phyloP scores from a whole-genome alignment of 2,888 invertebrate genomes.

The Meiosimyza decipiens region DNA sequence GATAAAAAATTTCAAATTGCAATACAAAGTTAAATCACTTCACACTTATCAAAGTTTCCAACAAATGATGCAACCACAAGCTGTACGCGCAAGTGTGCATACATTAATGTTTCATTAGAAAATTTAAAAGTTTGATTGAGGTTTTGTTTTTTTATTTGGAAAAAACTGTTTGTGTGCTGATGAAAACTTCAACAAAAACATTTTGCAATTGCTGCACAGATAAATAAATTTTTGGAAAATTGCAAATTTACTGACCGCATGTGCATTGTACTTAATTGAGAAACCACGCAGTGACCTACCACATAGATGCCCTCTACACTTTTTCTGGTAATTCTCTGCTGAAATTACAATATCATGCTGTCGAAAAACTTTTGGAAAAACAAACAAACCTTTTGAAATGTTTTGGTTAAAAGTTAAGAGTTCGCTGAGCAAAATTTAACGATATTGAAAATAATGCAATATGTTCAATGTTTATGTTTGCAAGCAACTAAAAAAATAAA shows the following conservation, averaged over 20 bases:
- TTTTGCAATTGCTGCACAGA: conserved; percentile 17
- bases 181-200: conserved; percentile 41
- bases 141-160: conserved; percentile 6
- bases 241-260: not conserved
- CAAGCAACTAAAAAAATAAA: too few relatives aligned
- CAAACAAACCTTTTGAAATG: not conserved
- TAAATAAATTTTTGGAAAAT: conserved; percentile 12
- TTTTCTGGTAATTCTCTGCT: not conserved
- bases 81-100: conserved; percentile 41
- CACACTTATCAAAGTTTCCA: too few relatives aligned
- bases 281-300: not conserved
- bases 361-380: not conserved
- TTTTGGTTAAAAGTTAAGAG: not conserved
- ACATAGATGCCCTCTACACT: not conserved
- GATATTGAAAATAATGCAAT: too few relatives aligned
- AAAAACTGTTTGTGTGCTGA: conserved; percentile 28
- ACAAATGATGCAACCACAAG: conserved; percentile 37
- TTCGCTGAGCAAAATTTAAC: too few relatives aligned
- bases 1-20: too few relatives aligned
- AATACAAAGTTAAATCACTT: too few relatives aligned
- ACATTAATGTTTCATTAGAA: conserved; percentile 47
- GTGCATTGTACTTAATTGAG: conserved; percentile 23
- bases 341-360: not conserved
- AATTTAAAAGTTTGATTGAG: conserved; percentile 39
- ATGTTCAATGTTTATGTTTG: too few relatives aligned